Evolutionary conservation across 1,140 invertebrate species (phyloP), one percentile per base, ranked within the genome.

Genomic region (Saccostrea glomerata): DNA sequence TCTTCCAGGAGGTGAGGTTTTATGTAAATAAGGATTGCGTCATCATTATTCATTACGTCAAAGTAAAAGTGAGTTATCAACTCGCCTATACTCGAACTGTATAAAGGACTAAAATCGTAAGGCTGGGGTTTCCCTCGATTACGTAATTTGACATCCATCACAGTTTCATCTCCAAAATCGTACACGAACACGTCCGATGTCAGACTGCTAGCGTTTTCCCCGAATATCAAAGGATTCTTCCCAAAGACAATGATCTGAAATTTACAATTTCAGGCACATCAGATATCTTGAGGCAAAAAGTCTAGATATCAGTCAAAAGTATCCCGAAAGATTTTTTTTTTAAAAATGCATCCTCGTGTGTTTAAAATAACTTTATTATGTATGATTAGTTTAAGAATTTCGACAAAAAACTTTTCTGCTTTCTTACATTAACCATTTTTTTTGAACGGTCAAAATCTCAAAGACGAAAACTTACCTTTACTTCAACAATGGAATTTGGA

Each of bases 41-140:
- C 86, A 70, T 86, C 86, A 13, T 77, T 20, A 20, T 86, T 77
- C 20, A 20, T 0, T 9, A 89, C 70, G 40, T 86, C 66, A 58
- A 77, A 82, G n/a, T 23, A 58, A 70, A 56, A 55, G 56, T 56
- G 25, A 17, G 36, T 73, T 54, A 54, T 86, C 36, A 17, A 20
- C 40, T 54, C 36, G 82, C 6, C 83, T 55, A 56, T 82, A 84
- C 9, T 82, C 55, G 56, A 63, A 40, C 17, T 77, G 25, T n/a
- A 82, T 40, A n/a, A 15, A 12, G 13, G 84, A 13, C 55, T 70
- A 17, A 60, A 73, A 25, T 23, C 15, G 17, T 55, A 54, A n/a
- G 82, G 54, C 17, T 54, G 30, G n/a, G 17, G 30, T 54, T 23
- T 47, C 20, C 82, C 40, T 54, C 30, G 30, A 36, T 54, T 83